Evolutionary conservation across 1,140 invertebrate species (phyloP).

Genomic region (Solenopsis fugax): DNA sequence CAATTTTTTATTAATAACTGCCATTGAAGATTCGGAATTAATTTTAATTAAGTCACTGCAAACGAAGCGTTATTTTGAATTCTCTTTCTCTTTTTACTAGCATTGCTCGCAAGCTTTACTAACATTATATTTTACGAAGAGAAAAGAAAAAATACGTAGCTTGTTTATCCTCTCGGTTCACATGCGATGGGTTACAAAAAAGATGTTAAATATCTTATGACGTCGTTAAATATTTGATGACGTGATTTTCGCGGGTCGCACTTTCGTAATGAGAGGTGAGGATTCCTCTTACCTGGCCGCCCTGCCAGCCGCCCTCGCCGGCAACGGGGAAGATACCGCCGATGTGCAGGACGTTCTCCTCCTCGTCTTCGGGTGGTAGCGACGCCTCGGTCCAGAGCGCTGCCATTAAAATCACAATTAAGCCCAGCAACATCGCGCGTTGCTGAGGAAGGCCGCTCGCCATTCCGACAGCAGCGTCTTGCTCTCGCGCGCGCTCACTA

Average conservation of each 20-base stretch:
- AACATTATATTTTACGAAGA: background rate
- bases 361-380: conserved; percentile 76
- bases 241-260: background rate
- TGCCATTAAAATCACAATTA: conserved; percentile 72
- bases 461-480: conserved; percentile 34
- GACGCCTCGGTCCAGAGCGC: conserved; percentile 74
- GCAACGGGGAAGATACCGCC: conserved; percentile 99
- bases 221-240: background rate
- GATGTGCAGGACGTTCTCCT: conserved; percentile 95
- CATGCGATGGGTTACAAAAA: background rate
- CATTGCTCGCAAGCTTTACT: no score
- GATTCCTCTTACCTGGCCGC: conserved; percentile 90
- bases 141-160: no score
- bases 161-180: background rate
- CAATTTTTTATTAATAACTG: background rate
- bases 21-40: background rate
- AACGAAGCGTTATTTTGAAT: background rate
- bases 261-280: background rate
- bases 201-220: background rate
- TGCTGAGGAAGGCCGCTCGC: conserved; percentile 36
- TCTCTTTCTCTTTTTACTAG: background rate
- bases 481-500: conserved; percentile 2
- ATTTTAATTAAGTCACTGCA: background rate
- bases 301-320: conserved; percentile 98
- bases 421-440: conserved; percentile 73